Base-by-base conservation (phyloP, 2,797 vertebrate species). In the Anguilla pacifica region DNA sequence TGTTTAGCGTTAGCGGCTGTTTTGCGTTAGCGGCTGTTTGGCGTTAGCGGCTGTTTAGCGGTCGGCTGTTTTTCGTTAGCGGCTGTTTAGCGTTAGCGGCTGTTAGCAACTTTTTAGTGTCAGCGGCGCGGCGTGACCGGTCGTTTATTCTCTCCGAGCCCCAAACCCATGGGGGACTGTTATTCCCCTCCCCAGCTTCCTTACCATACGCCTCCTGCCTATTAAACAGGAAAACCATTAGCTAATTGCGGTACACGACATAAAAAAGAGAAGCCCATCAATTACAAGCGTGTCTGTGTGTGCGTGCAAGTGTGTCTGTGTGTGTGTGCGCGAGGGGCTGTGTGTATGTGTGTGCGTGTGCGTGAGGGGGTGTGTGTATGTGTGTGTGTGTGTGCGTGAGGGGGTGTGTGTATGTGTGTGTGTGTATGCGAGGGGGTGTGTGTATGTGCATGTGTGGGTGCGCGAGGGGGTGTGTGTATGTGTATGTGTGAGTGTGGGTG, bases 91-190 rank as follows among this genome's bases (percentile, higher is more conserved):
- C 35, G 13, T 10, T 85, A 89, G 43, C 57, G 87, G 89, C 85
- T 91, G 90, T 93, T 93, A 89, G 43, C 57, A 86, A 89, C 85
- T 91, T 90, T 93, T 93, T 93, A 35, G 90, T 89, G 90, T 88
- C 89, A 28, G 13, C 31, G 51, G 31, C 51, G 72, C 3, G 31
- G 84, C 85, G 88, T 57, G 79, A 7, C 81, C 7, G 53, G 87
- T 88, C 88, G 89, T 92, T 92, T 89, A 92, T 94, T 92, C 90
- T 92, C 87, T 86, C 83, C 85, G 72, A 91, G 92, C 91, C 90
- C 86, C 89, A 6, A 49, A 89, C 90, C 92, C n/a, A 43, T 88
- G 59, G 92, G 90, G 7, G 90, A 91, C 59, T 84, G 31, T 53
- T 72, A 22, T 13, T 55, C 4, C 59, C 59, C 25, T 35, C 55